phyloP scores from a whole-genome alignment of 2,888 invertebrate species.

The Mechanitis mazaeus region DNA sequence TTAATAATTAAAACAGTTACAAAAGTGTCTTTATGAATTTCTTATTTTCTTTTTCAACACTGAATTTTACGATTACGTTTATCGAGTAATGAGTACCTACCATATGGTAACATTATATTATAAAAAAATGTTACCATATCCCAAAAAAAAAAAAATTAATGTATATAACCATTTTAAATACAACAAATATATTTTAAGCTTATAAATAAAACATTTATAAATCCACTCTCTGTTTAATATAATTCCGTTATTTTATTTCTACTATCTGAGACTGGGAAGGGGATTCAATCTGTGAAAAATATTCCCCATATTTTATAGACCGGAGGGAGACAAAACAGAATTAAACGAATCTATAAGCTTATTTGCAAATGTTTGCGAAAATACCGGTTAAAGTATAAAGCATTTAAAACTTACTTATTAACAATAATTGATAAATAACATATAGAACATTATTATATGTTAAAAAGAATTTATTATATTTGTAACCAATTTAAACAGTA shows the following conservation, averaged over 20 bases:
- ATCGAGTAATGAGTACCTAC: too few relatives aligned
- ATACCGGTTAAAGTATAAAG: not conserved
- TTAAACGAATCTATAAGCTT: conserved; percentile 44
- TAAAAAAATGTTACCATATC: too few relatives aligned
- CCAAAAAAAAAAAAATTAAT: not conserved
- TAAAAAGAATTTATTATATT: too few relatives aligned
- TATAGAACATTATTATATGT: too few relatives aligned
- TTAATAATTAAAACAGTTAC: too few relatives aligned
- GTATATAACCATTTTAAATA: not conserved
- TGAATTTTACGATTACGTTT: too few relatives aligned
- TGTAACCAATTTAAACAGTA: too few relatives aligned
- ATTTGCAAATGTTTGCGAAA: conserved; percentile 33
- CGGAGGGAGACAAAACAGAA: conserved; percentile 31
- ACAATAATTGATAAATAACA: too few relatives aligned
- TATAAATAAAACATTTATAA: not conserved
- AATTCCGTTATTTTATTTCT: conserved; percentile 35
- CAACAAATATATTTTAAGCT: not conserved
- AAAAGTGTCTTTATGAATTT: too few relatives aligned
- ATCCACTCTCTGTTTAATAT: not conserved
- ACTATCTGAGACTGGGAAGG: conserved; percentile 42
- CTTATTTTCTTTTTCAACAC: too few relatives aligned
- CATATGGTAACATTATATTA: too few relatives aligned
- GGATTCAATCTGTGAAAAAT: conserved; percentile 57
- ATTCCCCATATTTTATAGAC: conserved; percentile 54
- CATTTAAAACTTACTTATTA: not conserved